Evolutionary conservation across 2,113 vertebrate genomes (phyloP).

Genomic region (Steatornis caripensis): DNA sequence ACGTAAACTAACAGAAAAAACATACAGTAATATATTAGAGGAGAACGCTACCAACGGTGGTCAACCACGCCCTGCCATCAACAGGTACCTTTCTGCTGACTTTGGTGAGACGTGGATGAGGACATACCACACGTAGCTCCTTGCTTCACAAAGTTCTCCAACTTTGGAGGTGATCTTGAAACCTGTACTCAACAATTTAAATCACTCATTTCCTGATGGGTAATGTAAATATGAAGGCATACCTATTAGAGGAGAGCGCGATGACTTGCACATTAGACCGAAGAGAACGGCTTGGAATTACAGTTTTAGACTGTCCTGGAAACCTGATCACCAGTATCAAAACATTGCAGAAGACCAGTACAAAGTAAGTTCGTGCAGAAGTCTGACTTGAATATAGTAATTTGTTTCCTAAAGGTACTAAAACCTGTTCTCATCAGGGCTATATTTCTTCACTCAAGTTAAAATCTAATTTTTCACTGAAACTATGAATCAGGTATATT

Average conservation of each 20-base stretch:
- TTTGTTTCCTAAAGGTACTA: neutral
- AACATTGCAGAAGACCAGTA: neutral
- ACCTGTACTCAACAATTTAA: neutral
- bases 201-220: neutral
- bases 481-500: neutral
- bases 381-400: neutral
- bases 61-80: neutral
- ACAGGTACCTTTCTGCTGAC: neutral
- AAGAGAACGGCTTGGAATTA: neutral
- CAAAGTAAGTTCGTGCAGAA: neutral
- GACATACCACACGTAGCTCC: rapidly evolving
- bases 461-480: neutral
- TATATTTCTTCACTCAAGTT: neutral
- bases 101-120: neutral
- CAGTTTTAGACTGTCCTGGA: neutral
- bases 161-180: neutral
- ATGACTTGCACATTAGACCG: neutral
- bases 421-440: neutral
- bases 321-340: neutral
- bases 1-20: neutral
- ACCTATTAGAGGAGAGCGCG: neutral
- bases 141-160: neutral
- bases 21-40: rapidly evolving
- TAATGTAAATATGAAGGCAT: neutral
- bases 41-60: neutral